These are phyloP conservation scores for Ciconia boyciana DNA, from an alignment of 2,113 vertebrate genomes.

Conservation along the genomic window DNA sequence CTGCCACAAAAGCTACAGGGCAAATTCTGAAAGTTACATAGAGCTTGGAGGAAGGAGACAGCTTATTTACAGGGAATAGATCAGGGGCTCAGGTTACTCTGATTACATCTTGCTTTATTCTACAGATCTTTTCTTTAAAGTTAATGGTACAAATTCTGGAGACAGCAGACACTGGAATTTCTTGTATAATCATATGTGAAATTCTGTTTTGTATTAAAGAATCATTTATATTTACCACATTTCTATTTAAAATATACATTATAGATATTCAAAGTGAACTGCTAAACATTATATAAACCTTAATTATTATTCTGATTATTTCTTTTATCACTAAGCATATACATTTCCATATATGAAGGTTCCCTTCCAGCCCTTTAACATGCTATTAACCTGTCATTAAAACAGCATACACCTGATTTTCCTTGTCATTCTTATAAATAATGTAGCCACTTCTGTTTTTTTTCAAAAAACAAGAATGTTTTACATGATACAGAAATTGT, in stretches of 20 bases:
- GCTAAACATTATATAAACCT: not conserved
- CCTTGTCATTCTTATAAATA: not conserved
- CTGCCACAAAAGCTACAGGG: not conserved
- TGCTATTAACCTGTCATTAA: not conserved
- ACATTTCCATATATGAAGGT: not conserved
- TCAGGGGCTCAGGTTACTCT: not conserved
- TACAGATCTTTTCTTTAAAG: not conserved
- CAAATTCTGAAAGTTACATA: not conserved
- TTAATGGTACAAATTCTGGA: not conserved
- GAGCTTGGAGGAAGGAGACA: not conserved
- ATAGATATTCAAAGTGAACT: not conserved
- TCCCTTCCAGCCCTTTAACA: not conserved
- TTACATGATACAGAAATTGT: not conserved
- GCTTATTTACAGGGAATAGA: not conserved
- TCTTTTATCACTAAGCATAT: not conserved
- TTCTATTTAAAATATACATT: not conserved
- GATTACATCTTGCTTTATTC: not conserved
- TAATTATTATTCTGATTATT: not conserved
- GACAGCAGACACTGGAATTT: not conserved
- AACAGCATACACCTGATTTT: not conserved
- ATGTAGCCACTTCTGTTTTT: not conserved
- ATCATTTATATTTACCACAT: not conserved
- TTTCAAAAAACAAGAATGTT: not conserved
- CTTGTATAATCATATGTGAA: not conserved
- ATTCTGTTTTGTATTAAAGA: not conserved